Evolutionary conservation across 2,113 vertebrate genomes (phyloP), one percentile per base, ranked within the genome.

Genomic region (Plectropomus leopardus): DNA sequence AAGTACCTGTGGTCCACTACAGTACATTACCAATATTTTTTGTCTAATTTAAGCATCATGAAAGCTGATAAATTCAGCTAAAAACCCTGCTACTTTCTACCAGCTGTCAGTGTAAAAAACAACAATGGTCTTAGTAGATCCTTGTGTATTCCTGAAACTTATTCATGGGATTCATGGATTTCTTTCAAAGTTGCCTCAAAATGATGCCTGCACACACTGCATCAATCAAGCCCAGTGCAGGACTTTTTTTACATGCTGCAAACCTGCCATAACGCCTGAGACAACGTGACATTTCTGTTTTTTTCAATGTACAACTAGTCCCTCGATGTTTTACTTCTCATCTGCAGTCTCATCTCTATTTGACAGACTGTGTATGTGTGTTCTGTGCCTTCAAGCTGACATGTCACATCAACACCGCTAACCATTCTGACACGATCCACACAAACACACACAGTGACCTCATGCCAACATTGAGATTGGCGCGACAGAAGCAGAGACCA

Each of bases 361-460:
- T 72, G 7, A 61, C 51, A 53, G 59, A 44, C 23, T 4, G 15
- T n/a, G 23, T 63, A 16, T 63, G 47, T 57, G 48, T 10, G 44
- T 42, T 36, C 17, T 54, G 23, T 44, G 54, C 0, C 2, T 75
- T 34, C 7, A 1, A 69, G n/a, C n/a, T 36, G 21, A 53, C 68
- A 45, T 48, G 24, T 68, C 48, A 55, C 28, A 23, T 77, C 21
- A 57, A 34, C 17, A 57, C 63, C 44, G 34, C 60, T 47, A 47
- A 85, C 72, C 34, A 45, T 24, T 53, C 36, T 60, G 32, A 76
- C 54, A 77, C 42, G 48, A 86, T 54, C 63, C 54, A 45, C 42
- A 82, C 42, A 76, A n/a, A 81, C 53, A 61, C 17, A 51, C 23
- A 13, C 0, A 7, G 47, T 19, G 19, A 55, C 44, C 48, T 73